Evolutionary conservation across 1,140 invertebrate genomes (phyloP).

Genomic region (Habropoda laboriosa): DNA sequence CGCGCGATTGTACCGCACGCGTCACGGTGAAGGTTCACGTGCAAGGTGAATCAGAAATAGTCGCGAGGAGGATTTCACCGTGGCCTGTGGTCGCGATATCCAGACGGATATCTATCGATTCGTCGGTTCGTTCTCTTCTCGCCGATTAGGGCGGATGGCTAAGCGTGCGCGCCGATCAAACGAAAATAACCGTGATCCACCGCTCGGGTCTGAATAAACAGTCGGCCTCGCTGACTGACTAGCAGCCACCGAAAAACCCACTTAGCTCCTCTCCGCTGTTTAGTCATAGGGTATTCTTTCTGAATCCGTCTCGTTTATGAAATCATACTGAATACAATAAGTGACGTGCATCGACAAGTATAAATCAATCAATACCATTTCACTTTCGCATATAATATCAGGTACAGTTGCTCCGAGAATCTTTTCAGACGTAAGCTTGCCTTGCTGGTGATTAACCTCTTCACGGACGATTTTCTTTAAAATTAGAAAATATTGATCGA

Average conservation of each 20-base stretch:
- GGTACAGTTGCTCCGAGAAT: too few relatives aligned
- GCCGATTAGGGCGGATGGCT: conserved; percentile 2
- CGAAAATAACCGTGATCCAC: conserved; percentile 21
- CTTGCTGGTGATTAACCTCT: too few relatives aligned
- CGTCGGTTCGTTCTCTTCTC: neutral
- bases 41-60: conserved; percentile 60
- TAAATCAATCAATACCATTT: too few relatives aligned
- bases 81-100: conserved; percentile 18
- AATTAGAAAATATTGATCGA: too few relatives aligned
- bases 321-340: too few relatives aligned
- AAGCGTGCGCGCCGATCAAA: conserved; percentile 2
- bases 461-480: too few relatives aligned
- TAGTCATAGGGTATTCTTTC: neutral
- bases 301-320: neutral
- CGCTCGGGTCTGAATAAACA: neutral
- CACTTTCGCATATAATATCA: too few relatives aligned
- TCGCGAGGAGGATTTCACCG: conserved; percentile 24
- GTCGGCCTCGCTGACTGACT: neutral
- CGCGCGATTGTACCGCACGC: conserved; percentile 12
- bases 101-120: conserved; percentile 56
- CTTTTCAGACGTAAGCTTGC: too few relatives aligned
- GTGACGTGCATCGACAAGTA: too few relatives aligned
- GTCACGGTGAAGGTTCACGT: conserved; percentile 34
- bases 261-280: neutral
- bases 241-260: neutral